A percentile compares a stretch with the other conserved stretches of the same genome.
Evolutionary conservation across 2,888 invertebrate species (phyloP).

Genomic region (Ichneumon xanthorius): DNA sequence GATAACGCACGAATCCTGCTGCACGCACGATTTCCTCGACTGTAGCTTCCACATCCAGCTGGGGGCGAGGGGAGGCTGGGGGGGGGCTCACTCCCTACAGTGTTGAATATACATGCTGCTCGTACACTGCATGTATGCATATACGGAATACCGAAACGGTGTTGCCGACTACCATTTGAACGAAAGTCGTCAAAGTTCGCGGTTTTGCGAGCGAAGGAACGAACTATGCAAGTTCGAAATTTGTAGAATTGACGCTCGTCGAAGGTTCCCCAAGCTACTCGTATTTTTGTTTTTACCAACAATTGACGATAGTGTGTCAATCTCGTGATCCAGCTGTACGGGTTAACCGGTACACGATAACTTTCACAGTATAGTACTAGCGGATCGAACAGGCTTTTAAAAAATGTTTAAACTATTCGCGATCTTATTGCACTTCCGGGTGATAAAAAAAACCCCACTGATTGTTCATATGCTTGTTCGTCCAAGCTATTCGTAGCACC

Average conservation of each 20-base stretch:
- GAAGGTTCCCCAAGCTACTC: conserved; percentile 33
- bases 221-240: conserved; percentile 48
- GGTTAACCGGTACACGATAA: conserved; percentile 19
- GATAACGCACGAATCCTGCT: conserved; percentile 65
- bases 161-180: conserved; percentile 58
- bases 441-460: background rate
- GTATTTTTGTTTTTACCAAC: background rate
- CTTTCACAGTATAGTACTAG: conserved; percentile 45
- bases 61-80: no score
- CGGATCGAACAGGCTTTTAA: conserved; percentile 46
- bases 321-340: background rate
- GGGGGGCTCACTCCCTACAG: background rate
- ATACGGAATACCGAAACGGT: conserved; percentile 26
- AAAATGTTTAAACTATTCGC: background rate
- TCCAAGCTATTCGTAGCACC: background rate
- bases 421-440: background rate
- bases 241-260: conserved; percentile 21
- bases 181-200: conserved; percentile 81
- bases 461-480: background rate
- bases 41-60: conserved; percentile 4
- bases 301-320: background rate
- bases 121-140: conserved; percentile 7
- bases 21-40: conserved; percentile 50
- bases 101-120: background rate
- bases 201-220: conserved; percentile 53